Percentiles rank a stretch among this genome's conserved stretches.
Conservation (phyloP, 1,140 invertebrate species). For the Hormaphis cornu region DNA sequence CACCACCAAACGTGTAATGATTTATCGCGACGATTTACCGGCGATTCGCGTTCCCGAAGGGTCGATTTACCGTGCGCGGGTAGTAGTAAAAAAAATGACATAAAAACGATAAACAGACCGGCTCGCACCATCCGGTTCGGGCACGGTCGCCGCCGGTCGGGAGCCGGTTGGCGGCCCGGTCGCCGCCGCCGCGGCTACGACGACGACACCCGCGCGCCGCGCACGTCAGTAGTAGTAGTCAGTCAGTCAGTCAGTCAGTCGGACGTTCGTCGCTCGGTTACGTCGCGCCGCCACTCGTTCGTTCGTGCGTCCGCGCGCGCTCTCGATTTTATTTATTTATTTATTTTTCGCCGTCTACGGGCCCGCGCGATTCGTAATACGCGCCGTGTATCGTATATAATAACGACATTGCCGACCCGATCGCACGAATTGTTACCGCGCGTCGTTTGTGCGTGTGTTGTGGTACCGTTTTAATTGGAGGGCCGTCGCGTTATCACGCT, state of each 20-base stretch:
- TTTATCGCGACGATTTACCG: neutral
- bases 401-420: too few species aligned
- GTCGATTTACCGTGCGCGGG: neutral
- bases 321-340: too few species aligned
- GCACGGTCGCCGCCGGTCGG: conserved; percentile 10
- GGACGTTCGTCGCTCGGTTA: neutral
- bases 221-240: conserved; percentile 29
- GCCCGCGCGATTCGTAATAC: too few species aligned
- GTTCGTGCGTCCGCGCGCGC: neutral
- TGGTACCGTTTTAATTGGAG: too few species aligned
- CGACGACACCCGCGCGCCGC: neutral
- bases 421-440: too few species aligned
- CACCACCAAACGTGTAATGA: neutral
- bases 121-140: conserved; percentile 19
- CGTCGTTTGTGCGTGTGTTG: too few species aligned
- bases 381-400: too few species aligned
- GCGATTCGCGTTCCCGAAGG: conserved; percentile 15
- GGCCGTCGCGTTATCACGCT: too few species aligned
- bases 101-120: neutral
- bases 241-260: conserved; percentile 17
- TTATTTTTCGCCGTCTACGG: too few species aligned
- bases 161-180: conserved; percentile 18
- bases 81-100: neutral
- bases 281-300: neutral
- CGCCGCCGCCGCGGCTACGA: neutral